These are phyloP conservation scores for Apotomis turbidana DNA, from an alignment of 2,888 invertebrate genomes.

Conservation along the genomic window DNA sequence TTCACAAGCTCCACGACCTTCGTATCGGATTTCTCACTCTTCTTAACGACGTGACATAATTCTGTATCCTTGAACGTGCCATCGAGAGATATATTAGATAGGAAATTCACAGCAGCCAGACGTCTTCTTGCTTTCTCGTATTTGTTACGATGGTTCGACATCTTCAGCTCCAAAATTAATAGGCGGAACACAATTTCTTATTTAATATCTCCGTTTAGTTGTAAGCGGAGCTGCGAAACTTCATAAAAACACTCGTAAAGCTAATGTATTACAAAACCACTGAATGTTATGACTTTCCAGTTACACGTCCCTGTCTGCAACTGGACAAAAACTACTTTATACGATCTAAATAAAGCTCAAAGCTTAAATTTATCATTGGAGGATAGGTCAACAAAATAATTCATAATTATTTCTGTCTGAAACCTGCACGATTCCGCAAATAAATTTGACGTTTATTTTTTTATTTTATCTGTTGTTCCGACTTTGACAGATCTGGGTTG, in stretches of 20 bases:
- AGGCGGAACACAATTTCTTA: not conserved
- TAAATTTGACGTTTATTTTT: conserved; percentile 30
- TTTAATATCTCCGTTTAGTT: not conserved
- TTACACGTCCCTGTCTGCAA: not conserved
- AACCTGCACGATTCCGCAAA: conserved; percentile 31
- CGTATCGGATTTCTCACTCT: conserved; percentile 57
- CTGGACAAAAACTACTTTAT: conserved; percentile 11
- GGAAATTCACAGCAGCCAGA: conserved; percentile 96
- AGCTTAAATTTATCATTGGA: conserved; percentile 11
- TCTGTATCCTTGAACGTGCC: conserved; percentile 91
- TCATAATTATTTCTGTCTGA: conserved; percentile 33
- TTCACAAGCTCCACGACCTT: conserved; percentile 53
- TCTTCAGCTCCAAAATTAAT: conserved; percentile 43
- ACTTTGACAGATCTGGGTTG: conserved; percentile 16
- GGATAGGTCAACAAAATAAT: conserved; percentile 31
- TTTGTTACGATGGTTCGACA: conserved; percentile 73
- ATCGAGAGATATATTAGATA: conserved; percentile 97
- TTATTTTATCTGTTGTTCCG: not conserved
- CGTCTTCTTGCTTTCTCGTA: conserved; percentile 90
- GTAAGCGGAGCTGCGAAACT: not conserved
- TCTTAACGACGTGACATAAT: conserved; percentile 59
- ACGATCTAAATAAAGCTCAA: conserved; percentile 16
- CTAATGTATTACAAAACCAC: conserved; percentile 27
- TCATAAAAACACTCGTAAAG: conserved; percentile 1
- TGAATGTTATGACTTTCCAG: conserved; percentile 14